phyloP scores from a whole-genome alignment of 2,797 vertebrate genomes.

The Orientallactaga sibirica region DNA sequence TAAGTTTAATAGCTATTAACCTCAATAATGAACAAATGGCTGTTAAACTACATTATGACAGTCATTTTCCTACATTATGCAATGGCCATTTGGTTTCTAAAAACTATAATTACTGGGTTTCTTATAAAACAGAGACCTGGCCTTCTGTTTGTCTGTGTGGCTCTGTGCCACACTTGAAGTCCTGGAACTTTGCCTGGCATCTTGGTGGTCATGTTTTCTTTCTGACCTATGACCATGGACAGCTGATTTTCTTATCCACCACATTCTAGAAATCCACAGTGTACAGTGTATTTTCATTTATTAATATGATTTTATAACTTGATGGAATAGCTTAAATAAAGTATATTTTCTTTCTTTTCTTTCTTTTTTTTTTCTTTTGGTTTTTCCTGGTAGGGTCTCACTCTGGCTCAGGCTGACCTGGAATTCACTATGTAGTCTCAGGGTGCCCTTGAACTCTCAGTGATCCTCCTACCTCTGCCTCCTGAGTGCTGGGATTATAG shows the following conservation, averaged over 20 bases:
- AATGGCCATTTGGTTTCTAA: not conserved
- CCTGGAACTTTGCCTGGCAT: accelerated
- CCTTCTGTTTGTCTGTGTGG: not conserved
- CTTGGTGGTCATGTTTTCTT: not conserved
- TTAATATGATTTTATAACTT: not conserved
- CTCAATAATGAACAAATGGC: not conserved
- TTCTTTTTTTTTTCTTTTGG: no score
- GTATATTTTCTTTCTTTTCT: no score
- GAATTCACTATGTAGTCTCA: no score
- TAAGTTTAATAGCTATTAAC: conserved; percentile 57
- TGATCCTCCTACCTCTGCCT: no score
- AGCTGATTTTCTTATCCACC: not conserved
- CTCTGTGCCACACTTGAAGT: no score
- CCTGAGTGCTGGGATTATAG: no score
- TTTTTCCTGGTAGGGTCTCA: no score
- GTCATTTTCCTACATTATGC: not conserved
- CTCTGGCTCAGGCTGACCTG: no score
- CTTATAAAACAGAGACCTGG: not conserved
- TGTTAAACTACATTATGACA: not conserved
- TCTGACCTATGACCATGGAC: accelerated
- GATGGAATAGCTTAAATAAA: not conserved
- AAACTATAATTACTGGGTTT: not conserved
- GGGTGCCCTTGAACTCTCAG: no score
- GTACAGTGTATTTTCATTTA: not conserved
- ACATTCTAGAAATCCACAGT: not conserved